Conservation (phyloP, 1,140 invertebrate genomes). For the Tetraneura akinire region DNA sequence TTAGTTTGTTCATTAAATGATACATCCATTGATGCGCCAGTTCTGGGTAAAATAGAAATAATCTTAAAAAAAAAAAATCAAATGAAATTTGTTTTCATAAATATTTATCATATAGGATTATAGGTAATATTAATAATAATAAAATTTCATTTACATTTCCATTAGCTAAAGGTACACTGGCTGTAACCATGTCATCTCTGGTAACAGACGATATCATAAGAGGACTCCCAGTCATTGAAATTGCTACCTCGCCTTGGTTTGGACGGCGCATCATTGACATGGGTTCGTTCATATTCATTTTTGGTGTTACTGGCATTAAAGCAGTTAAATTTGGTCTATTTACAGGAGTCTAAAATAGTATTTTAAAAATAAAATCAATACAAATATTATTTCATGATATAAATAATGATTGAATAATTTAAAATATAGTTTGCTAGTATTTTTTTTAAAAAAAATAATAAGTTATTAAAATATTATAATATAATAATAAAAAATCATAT, state of each 20-base stretch:
- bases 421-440: too few species aligned
- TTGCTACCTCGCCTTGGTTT: slow-evolving; percentile 67
- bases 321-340: slow-evolving; percentile 39
- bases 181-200: slow-evolving; percentile 33
- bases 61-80: slow-evolving; percentile 33
- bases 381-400: too few species aligned
- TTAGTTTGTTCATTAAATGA: slow-evolving; percentile 45
- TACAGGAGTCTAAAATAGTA: slow-evolving; percentile 32
- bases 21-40: slow-evolving; percentile 34
- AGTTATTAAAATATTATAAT: too few species aligned
- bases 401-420: too few species aligned
- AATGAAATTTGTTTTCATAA: too few species aligned
- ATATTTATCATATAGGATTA: too few species aligned
- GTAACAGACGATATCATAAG: slow-evolving; percentile 62
- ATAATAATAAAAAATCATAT: too few species aligned
- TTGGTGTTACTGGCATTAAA: slow-evolving; percentile 51
- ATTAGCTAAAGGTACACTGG: slow-evolving; percentile 52
- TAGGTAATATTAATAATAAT: too few species aligned
- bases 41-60: slow-evolving; percentile 24
- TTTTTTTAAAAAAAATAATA: too few species aligned
- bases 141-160: too few species aligned
- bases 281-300: slow-evolving; percentile 64
- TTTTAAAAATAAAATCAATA: background rate
- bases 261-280: slow-evolving; percentile 66
- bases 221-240: slow-evolving; percentile 69